Evolutionary conservation across 2,888 invertebrate species (phyloP).

Genomic region (Chymomyza procnemis): DNA sequence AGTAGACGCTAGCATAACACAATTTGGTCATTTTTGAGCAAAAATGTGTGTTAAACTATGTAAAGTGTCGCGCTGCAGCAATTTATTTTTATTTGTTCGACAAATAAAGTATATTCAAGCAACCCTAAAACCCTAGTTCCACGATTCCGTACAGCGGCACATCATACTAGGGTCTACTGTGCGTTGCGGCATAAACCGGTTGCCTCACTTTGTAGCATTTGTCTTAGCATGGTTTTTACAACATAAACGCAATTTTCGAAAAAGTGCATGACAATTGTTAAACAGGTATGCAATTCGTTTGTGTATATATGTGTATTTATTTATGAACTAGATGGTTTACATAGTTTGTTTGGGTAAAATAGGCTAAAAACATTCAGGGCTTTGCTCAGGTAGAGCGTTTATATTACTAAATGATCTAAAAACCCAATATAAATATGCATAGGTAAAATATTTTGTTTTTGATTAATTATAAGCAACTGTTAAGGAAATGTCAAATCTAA

Average conservation of each 20-base stretch:
- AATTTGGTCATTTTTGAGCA: not conserved
- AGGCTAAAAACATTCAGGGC: not conserved
- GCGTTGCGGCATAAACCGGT: not conserved
- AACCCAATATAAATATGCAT: conserved; percentile 39
- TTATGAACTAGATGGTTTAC: conserved; percentile 43
- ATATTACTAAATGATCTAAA: conserved; percentile 54
- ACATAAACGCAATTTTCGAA: not conserved
- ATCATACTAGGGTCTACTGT: not conserved
- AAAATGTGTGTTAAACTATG: not conserved
- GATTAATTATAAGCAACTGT: conserved; percentile 6
- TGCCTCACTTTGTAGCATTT: not conserved
- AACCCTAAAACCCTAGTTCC: too few species aligned
- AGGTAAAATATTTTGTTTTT: not conserved
- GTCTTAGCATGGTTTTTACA: not conserved
- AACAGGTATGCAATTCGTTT: not conserved
- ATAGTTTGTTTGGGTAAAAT: conserved; percentile 20
- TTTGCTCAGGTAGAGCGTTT: conserved; percentile 37
- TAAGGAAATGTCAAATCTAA: conserved; percentile 26
- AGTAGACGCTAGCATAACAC: not conserved
- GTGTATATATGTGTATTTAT: conserved; percentile 33
- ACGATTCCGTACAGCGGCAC: too few species aligned
- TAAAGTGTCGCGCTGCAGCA: too few species aligned
- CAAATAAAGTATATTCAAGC: too few species aligned
- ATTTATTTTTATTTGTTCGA: too few species aligned
- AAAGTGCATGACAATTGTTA: conserved; percentile 1